phyloP scores from a whole-genome alignment of 2,888 invertebrate species.

The Lacanobia wlatinum region DNA sequence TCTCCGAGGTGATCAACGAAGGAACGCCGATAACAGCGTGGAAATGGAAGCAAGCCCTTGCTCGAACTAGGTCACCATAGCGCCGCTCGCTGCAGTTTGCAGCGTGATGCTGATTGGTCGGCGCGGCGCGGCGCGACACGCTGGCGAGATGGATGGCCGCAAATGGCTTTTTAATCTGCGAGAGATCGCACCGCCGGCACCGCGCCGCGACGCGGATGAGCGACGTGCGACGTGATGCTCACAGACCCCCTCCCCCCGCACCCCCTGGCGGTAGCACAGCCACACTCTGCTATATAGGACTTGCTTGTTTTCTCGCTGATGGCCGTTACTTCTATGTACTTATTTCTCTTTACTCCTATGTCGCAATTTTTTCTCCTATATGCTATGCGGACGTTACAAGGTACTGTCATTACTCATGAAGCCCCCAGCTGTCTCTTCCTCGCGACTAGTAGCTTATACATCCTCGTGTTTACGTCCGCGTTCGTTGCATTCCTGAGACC shows the following conservation, averaged over 20 bases:
- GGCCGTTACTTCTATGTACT: neutral
- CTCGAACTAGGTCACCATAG: constrained; percentile 33
- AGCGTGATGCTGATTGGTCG: constrained; percentile 34
- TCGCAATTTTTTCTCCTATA: neutral
- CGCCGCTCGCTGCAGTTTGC: constrained; percentile 11
- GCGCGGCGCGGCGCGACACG: constrained; percentile 17
- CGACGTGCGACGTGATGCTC: constrained; percentile 25
- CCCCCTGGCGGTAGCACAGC: no score
- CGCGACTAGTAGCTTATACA: neutral
- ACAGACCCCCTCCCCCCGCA: neutral
- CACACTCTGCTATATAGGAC: constrained; percentile 12
- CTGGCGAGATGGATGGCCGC: constrained; percentile 58
- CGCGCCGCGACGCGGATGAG: constrained; percentile 3
- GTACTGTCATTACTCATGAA: neutral
- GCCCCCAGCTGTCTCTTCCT: no score
- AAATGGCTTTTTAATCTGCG: constrained; percentile 68
- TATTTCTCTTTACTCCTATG: no score
- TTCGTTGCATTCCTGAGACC: no score
- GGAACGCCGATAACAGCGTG: neutral
- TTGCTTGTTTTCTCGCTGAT: constrained; percentile 14
- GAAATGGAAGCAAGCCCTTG: neutral
- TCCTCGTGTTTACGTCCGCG: no score
- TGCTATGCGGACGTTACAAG: neutral
- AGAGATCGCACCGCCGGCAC: constrained; percentile 26
- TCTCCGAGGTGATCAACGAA: neutral